Evolutionary conservation across 2,797 vertebrate genomes (phyloP).

Genomic region (Choloepus didactylus): DNA sequence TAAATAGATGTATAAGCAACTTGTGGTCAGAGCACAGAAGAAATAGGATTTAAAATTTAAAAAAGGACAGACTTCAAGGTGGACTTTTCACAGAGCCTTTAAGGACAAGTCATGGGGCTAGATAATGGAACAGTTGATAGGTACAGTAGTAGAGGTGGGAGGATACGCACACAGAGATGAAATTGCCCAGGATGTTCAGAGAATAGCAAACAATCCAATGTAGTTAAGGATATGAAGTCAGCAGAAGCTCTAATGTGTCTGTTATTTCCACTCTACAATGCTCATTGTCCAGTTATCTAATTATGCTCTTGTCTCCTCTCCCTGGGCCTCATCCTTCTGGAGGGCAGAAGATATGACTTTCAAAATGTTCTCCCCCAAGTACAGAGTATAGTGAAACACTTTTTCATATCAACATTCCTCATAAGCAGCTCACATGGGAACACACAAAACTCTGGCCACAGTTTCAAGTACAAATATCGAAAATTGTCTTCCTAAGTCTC

Average conservation of each 20-base stretch:
- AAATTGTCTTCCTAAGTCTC: neutral
- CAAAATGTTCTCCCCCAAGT: neutral
- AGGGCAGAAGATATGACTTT: neutral
- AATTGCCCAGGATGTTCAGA: neutral
- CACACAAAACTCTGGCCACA: neutral
- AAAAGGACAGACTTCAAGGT: slow-evolving; percentile 13
- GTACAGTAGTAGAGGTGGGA: neutral
- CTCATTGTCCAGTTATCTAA: neutral
- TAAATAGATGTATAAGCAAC: neutral
- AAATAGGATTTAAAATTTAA: neutral
- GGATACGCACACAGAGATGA: neutral
- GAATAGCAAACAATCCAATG: neutral
- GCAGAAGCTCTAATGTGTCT: neutral
- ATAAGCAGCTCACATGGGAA: neutral
- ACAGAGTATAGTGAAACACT: neutral
- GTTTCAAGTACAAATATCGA: neutral
- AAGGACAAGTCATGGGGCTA: neutral
- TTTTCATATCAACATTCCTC: neutral
- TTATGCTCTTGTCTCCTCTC: neutral
- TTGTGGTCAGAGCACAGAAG: neutral
- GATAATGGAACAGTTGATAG: neutral
- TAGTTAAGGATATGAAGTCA: too few relatives aligned
- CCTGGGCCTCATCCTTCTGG: neutral
- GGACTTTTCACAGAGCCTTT: neutral
- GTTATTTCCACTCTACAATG: neutral